phyloP scores from a whole-genome alignment of 2,113 vertebrate genomes.

The Drymodes brunneopygia region DNA sequence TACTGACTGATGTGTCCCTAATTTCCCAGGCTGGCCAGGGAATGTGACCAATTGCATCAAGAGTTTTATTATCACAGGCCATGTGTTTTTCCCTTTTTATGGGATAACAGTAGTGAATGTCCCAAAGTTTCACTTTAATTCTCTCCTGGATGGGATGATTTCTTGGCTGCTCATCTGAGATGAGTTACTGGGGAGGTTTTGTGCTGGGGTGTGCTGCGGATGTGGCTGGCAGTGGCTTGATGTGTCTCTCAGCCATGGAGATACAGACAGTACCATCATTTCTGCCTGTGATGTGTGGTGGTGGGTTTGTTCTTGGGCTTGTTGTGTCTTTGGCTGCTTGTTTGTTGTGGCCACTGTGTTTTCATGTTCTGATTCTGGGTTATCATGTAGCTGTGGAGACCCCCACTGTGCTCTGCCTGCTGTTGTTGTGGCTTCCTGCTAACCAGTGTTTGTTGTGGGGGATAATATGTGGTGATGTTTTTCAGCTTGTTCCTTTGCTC shows the following conservation, averaged over 20 bases:
- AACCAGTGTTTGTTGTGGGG: slow-evolving; percentile 60
- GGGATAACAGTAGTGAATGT: not conserved
- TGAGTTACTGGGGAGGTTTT: not conserved
- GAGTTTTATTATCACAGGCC: not conserved
- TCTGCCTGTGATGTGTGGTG: not conserved
- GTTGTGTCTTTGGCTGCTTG: not conserved
- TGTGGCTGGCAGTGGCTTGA: not conserved
- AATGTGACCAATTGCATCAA: rapidly evolving
- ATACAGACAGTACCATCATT: not conserved
- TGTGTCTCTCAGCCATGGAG: not conserved
- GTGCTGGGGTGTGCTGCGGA: not conserved
- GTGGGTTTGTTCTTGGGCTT: not conserved
- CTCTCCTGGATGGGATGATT: not conserved
- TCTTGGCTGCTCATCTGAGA: not conserved
- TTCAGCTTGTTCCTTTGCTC: slow-evolving; percentile 19
- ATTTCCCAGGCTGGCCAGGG: not conserved
- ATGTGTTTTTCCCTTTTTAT: not conserved
- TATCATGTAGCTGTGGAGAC: slow-evolving; percentile 22
- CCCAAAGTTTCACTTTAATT: not conserved
- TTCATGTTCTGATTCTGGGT: not conserved
- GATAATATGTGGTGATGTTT: not conserved
- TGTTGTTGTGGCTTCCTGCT: slow-evolving; percentile 44
- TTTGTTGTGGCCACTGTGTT: slow-evolving; percentile 37
- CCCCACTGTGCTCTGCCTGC: not conserved
- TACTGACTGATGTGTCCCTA: not conserved